Conservation (phyloP, 2,888 invertebrate species). For the Boloria euphrosyne region DNA sequence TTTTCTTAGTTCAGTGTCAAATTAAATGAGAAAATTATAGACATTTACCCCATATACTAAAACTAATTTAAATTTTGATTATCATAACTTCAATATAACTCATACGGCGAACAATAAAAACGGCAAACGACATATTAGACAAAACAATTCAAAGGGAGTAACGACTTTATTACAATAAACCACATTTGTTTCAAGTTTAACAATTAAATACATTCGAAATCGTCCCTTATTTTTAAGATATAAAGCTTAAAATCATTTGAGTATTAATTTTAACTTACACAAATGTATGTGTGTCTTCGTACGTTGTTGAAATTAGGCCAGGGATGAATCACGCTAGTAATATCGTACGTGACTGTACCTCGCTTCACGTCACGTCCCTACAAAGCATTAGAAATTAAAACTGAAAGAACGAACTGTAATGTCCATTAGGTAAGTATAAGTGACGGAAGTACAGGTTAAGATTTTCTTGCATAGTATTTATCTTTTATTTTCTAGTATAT, state of each 20-base stretch:
- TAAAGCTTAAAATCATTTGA: conserved; percentile 10
- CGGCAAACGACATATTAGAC: conserved; percentile 38
- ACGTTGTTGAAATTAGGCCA: conserved; percentile 40
- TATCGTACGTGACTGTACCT: conserved; percentile 47
- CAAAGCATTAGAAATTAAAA: conserved; percentile 38
- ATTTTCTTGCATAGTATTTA: neutral
- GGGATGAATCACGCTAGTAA: conserved; percentile 43
- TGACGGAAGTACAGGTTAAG: conserved; percentile 7
- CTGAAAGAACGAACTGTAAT: conserved; percentile 33
- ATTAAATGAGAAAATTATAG: no score
- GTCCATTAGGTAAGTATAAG: conserved; percentile 24
- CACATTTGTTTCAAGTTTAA: conserved; percentile 12
- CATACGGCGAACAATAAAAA: conserved; percentile 37
- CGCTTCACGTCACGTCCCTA: conserved; percentile 30
- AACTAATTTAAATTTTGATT: conserved; percentile 26
- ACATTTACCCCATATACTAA: neutral
- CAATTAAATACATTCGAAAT: neutral
- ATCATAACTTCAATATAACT: conserved; percentile 27
- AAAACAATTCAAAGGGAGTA: conserved; percentile 39
- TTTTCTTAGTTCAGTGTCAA: no score
- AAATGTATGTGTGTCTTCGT: conserved; percentile 26
- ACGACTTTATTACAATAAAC: conserved; percentile 27
- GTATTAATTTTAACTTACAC: neutral
- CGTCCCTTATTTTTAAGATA: neutral
- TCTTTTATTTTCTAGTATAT: no score